Percentiles rank a stretch among this genome's conserved stretches.
phyloP scores from a whole-genome alignment of 2,797 vertebrate species.

The Catostomus latipinnis region DNA sequence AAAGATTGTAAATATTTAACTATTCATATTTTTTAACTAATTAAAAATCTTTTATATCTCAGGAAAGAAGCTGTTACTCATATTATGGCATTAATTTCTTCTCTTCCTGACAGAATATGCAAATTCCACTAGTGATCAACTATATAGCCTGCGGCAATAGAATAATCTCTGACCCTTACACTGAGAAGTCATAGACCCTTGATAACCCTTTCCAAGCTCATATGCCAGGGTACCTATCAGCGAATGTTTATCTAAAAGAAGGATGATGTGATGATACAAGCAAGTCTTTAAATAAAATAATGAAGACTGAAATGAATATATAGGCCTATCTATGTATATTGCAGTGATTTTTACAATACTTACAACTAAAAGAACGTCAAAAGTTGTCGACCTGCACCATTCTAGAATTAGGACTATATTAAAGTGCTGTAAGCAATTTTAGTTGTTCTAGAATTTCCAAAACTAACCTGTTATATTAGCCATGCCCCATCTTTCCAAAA shows the following conservation, averaged over 20 bases:
- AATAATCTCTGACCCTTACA: slow-evolving; percentile 71
- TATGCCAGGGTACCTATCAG: slow-evolving; percentile 9
- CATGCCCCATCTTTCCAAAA: too few species aligned
- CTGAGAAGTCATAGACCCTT: slow-evolving; percentile 10
- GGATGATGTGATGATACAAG: not conserved
- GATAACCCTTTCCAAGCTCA: slow-evolving; percentile 23
- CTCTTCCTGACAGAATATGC: slow-evolving; percentile 64
- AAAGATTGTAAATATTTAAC: not conserved
- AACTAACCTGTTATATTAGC: too few species aligned
- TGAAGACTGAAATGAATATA: too few species aligned
- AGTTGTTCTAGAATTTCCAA: too few species aligned
- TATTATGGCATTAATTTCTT: too few species aligned
- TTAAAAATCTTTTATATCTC: too few species aligned
- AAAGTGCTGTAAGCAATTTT: too few species aligned
- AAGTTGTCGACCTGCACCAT: not conserved
- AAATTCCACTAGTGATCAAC: slow-evolving; percentile 66
- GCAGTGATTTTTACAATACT: not conserved
- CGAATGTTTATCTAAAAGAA: slow-evolving; percentile 8
- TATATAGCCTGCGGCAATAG: slow-evolving; percentile 68
- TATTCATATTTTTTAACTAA: too few species aligned
- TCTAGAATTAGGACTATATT: not conserved
- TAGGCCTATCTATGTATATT: not conserved
- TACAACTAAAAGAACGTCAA: not conserved
- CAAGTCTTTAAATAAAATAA: too few species aligned
- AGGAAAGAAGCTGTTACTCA: not conserved